Conservation (phyloP, 2,113 vertebrate genomes). For the Festucalex cinctus region DNA sequence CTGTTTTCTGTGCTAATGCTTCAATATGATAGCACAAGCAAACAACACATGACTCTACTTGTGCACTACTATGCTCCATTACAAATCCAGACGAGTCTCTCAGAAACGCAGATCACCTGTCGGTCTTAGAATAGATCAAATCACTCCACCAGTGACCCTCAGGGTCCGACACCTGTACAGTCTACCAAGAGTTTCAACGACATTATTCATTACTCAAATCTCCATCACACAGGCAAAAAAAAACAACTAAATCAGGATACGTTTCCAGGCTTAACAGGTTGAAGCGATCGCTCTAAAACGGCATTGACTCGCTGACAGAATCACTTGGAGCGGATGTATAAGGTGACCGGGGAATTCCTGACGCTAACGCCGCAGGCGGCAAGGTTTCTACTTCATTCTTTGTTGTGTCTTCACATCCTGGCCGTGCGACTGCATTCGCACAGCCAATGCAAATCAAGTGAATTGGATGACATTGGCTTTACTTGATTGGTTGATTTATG, state of each 20-base stretch:
- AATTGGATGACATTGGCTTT: conserved; percentile 13
- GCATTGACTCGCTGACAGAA: conserved; percentile 32
- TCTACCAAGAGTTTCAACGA: conserved; percentile 30
- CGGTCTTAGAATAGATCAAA: conserved; percentile 34
- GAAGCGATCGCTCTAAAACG: conserved; percentile 24
- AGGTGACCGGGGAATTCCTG: conserved; percentile 66
- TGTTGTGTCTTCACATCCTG: conserved; percentile 8
- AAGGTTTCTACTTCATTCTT: conserved; percentile 6
- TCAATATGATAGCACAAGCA: conserved; percentile 36
- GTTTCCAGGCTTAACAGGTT: conserved; percentile 31
- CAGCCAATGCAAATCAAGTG: conserved; percentile 14
- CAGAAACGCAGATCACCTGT: conserved; percentile 16
- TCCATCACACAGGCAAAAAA: conserved; percentile 5
- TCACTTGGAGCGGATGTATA: conserved; percentile 47
- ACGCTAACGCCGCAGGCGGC: conserved; percentile 52
- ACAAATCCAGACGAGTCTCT: conserved; percentile 21
- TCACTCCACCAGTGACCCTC: conserved; percentile 20
- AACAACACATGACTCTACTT: background rate
- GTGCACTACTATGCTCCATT: conserved; percentile 35
- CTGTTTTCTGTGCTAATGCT: conserved; percentile 39
- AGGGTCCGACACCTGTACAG: conserved; percentile 44
- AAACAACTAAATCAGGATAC: conserved; percentile 23
- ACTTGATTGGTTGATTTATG: conserved; percentile 23
- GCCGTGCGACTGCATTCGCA: background rate
- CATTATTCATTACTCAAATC: conserved; percentile 39